Conservation (phyloP, 2,113 vertebrate species). For the Orientallactaga bullata region DNA sequence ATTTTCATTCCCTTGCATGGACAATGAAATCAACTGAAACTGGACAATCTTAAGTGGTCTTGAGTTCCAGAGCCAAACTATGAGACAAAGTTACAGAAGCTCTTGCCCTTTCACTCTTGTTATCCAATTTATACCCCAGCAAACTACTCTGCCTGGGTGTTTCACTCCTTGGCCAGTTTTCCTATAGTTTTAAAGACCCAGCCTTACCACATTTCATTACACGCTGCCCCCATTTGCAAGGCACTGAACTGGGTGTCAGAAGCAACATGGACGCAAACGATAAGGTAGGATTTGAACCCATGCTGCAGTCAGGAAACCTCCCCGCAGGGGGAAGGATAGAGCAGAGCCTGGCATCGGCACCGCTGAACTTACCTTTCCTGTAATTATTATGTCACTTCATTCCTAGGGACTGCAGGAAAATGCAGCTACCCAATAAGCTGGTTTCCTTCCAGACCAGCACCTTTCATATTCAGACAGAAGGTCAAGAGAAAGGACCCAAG, state of each 20-base stretch:
- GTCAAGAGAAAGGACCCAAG: constrained; percentile 36
- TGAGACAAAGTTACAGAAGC: not conserved
- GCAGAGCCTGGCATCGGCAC: constrained; percentile 16
- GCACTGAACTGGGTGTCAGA: not conserved
- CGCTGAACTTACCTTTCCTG: constrained; percentile 36
- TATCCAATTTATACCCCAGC: not conserved
- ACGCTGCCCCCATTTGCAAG: not conserved
- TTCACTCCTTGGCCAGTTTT: not conserved
- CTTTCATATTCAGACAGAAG: constrained; percentile 50
- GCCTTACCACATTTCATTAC: not conserved
- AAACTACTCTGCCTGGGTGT: not conserved
- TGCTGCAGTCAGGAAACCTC: not conserved
- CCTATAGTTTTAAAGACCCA: not conserved
- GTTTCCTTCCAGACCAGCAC: constrained; percentile 47
- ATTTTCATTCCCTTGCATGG: not conserved
- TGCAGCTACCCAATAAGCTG: not conserved
- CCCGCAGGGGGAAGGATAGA: not conserved
- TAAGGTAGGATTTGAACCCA: not conserved
- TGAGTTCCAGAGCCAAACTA: not conserved
- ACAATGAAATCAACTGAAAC: not conserved
- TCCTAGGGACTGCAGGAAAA: constrained; percentile 18
- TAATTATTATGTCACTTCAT: constrained; percentile 37
- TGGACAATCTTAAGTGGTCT: not conserved
- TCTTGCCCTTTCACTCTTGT: not conserved
- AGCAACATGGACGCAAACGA: not conserved